Conservation (phyloP, 2,888 invertebrate genomes). For the Drosophila borborema region DNA sequence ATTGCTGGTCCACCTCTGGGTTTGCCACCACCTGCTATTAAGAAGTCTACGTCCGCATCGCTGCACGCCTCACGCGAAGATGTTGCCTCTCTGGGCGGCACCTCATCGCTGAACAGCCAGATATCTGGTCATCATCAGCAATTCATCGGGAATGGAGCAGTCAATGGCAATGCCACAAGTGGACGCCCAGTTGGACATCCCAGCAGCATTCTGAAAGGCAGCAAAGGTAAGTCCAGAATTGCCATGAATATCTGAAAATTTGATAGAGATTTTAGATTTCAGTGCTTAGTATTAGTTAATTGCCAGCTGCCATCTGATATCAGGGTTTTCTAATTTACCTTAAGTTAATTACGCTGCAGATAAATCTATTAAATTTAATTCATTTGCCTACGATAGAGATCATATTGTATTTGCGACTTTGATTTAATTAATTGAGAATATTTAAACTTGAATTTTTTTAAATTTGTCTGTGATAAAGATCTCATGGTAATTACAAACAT, state of each 20-base stretch:
- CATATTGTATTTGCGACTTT: no score
- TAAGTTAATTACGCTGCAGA: neutral
- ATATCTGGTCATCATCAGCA: constrained; percentile 65
- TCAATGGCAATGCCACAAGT: constrained; percentile 20
- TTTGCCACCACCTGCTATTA: constrained; percentile 57
- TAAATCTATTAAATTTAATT: neutral
- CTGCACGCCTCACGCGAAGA: constrained; percentile 82
- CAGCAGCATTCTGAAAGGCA: constrained; percentile 79
- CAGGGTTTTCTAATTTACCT: neutral
- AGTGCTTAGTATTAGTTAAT: neutral
- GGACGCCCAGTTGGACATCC: constrained; percentile 54
- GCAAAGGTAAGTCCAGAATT: constrained; percentile 74
- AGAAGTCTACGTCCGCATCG: constrained; percentile 61
- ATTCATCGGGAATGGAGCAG: constrained; percentile 48
- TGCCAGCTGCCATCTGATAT: neutral
- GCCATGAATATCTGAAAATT: neutral
- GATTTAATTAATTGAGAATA: no score
- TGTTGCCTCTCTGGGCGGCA: constrained; percentile 81
- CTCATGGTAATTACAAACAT: neutral
- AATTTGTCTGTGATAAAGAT: neutral
- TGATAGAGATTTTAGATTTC: neutral
- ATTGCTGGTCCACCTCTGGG: constrained; percentile 52
- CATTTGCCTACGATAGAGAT: neutral
- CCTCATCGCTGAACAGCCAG: constrained; percentile 83
- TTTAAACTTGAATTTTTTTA: no score